phyloP scores from a whole-genome alignment of 2,888 invertebrate genomes.

The Noctuana brunneofusca region DNA sequence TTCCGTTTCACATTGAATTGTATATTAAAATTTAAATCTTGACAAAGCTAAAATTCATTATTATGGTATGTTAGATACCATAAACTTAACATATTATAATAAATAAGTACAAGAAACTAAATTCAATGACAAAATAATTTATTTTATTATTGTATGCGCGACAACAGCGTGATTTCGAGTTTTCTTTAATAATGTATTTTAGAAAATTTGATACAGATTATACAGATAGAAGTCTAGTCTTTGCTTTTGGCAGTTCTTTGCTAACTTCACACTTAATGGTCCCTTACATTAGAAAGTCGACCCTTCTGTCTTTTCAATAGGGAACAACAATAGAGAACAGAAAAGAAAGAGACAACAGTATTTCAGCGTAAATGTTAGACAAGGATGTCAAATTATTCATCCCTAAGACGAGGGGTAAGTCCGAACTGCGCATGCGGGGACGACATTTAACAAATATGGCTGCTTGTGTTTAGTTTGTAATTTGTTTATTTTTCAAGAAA shows the following conservation, averaged over 20 bases:
- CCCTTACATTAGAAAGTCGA: slow-evolving; percentile 59
- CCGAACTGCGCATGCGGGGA: slow-evolving; percentile 62
- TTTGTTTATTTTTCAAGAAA: slow-evolving; percentile 47
- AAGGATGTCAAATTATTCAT: slow-evolving; percentile 51
- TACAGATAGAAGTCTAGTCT: background rate
- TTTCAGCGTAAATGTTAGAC: slow-evolving; percentile 40
- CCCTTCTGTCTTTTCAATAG: slow-evolving; percentile 62
- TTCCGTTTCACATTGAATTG: no score
- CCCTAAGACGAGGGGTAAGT: slow-evolving; percentile 61
- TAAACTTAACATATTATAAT: no score
- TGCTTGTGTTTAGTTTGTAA: slow-evolving; percentile 58
- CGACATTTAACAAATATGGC: slow-evolving; percentile 73
- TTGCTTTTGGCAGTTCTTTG: slow-evolving; percentile 11
- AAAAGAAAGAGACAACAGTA: slow-evolving; percentile 46
- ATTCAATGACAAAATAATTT: no score
- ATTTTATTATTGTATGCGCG: no score
- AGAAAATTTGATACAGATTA: no score
- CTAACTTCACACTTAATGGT: slow-evolving; percentile 59
- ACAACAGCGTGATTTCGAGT: no score
- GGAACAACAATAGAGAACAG: slow-evolving; percentile 59
- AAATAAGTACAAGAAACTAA: no score
- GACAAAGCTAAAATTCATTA: no score
- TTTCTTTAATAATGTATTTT: no score
- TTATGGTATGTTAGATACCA: no score
- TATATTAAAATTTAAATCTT: no score